Conservation (phyloP, 2,888 invertebrate species). For the Drosophila anceps region DNA sequence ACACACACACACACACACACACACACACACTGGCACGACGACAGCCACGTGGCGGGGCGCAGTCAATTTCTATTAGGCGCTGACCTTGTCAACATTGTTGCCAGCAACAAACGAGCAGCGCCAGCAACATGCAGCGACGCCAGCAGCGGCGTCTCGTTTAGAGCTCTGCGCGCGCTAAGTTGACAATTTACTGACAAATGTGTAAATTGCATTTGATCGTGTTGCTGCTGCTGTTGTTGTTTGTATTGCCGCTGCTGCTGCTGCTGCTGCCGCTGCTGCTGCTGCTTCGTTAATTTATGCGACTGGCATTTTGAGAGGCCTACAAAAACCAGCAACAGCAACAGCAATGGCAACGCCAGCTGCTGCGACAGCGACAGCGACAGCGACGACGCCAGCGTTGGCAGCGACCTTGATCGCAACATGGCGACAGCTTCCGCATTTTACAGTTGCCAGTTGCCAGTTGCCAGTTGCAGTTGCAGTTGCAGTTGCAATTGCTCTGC, state of each 20-base stretch:
- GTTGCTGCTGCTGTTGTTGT: slow-evolving; percentile 45
- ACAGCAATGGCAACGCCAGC: not conserved
- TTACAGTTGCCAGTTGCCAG: slow-evolving; percentile 44
- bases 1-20: slow-evolving; percentile 44
- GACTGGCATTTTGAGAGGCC: slow-evolving; percentile 72
- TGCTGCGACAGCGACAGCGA: slow-evolving; percentile 6
- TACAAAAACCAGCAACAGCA: slow-evolving; percentile 23
- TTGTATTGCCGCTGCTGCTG: slow-evolving; percentile 38
- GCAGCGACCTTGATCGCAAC: slow-evolving; percentile 61
- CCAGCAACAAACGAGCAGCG: slow-evolving; percentile 50
- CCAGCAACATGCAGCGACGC: slow-evolving; percentile 58
- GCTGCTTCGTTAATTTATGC: slow-evolving; percentile 72
- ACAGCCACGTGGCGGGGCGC: slow-evolving; percentile 53
- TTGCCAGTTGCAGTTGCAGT: slow-evolving; percentile 26
- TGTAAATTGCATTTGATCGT: slow-evolving; percentile 79
- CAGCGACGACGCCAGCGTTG: slow-evolving; percentile 11
- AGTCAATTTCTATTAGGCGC: slow-evolving; percentile 75
- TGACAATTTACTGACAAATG: slow-evolving; percentile 83
- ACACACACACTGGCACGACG: slow-evolving; percentile 3
- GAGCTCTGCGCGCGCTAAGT: slow-evolving; percentile 74
- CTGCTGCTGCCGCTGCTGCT: slow-evolving; percentile 34
- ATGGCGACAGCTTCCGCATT: slow-evolving; percentile 66
- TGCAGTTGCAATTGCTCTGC: slow-evolving; percentile 28
- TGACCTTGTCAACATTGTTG: slow-evolving; percentile 83
- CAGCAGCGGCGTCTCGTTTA: slow-evolving; percentile 49